Percentiles rank a stretch among this genome's conserved stretches.
Conservation (phyloP, 1,140 invertebrate species). For the Drosophila serrata region DNA sequence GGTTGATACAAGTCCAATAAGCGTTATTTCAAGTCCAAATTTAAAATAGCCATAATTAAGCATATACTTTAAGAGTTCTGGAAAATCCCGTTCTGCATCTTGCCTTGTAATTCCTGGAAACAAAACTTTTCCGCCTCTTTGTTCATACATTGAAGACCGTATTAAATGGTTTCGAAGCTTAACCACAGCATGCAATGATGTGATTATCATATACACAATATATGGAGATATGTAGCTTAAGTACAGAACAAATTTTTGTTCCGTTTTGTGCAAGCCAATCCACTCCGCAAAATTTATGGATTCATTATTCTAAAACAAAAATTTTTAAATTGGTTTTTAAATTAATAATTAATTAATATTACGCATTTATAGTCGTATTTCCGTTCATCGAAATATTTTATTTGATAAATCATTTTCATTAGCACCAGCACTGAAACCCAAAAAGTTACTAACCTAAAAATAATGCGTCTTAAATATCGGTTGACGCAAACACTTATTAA, state of each 20-base stretch:
- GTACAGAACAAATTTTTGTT: conserved; percentile 86
- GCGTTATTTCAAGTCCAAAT: conserved; percentile 96
- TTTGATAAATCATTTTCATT: conserved; percentile 98
- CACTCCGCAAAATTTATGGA: conserved; percentile 93
- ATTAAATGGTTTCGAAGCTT: conserved; percentile 93
- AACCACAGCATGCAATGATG: conserved; percentile 95
- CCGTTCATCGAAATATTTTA: conserved; percentile 93
- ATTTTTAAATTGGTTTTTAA: not conserved
- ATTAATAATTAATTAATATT: conserved; percentile 8
- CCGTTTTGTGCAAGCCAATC: conserved; percentile 93
- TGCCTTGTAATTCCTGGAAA: conserved; percentile 92
- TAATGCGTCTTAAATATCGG: conserved; percentile 88
- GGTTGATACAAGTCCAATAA: conserved; percentile 93
- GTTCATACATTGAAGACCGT: conserved; percentile 71
- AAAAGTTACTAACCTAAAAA: conserved; percentile 92
- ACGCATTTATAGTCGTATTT: conserved; percentile 75
- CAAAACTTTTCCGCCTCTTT: conserved; percentile 89
- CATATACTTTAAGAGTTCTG: conserved; percentile 93
- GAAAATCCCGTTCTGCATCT: conserved; percentile 94
- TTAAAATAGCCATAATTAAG: conserved; percentile 97
- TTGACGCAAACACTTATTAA: conserved; percentile 90
- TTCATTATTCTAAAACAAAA: conserved; percentile 44
- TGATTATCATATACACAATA: conserved; percentile 92
- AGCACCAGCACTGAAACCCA: conserved; percentile 93
- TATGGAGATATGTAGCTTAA: conserved; percentile 92